A percentile compares a stretch with the other conserved stretches of the same genome.
phyloP scores from a whole-genome alignment of 2,888 invertebrate species.

The Caenorhabditis panamensis region DNA sequence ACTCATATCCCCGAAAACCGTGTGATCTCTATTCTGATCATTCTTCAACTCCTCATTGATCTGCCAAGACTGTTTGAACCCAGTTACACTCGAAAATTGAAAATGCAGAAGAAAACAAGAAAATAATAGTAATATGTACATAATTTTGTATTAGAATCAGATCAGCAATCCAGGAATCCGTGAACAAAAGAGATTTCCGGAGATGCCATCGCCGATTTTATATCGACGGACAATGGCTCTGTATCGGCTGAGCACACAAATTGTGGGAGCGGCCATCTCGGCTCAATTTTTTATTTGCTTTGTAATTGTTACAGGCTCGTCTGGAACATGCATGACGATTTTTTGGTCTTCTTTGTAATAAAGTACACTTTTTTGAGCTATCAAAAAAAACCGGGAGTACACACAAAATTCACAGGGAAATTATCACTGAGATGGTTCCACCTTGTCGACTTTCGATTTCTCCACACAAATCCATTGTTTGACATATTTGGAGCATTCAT shows the following conservation, averaged over 20 bases:
- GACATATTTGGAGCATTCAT: conserved; percentile 28
- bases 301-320: conserved; percentile 26
- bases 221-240: conserved; percentile 37
- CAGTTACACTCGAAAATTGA: no score
- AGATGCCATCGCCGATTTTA: conserved; percentile 52
- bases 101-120: no score
- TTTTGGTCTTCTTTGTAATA: conserved; percentile 17
- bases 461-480: conserved; percentile 37
- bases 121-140: conserved; percentile 9
- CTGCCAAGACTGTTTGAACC: conserved; percentile 58
- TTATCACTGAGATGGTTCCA: neutral
- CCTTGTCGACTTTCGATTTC: conserved; percentile 40
- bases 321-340: conserved; percentile 11
- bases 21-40: conserved; percentile 28
- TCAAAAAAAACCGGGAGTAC: neutral
- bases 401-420: neutral
- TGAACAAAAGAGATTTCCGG: conserved; percentile 41
- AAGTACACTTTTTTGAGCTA: neutral
- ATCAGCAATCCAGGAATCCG: no score
- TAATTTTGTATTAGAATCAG: conserved; percentile 16
- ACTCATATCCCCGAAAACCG: conserved; percentile 70
- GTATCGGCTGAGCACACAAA: conserved; percentile 52
- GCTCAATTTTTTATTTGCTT: conserved; percentile 47
- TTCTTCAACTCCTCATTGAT: conserved; percentile 53
- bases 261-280: conserved; percentile 31